A percentile compares a stretch with the other conserved stretches of the same genome.
Conservation (phyloP, 2,888 invertebrate species). For the Synergus japonicus region DNA sequence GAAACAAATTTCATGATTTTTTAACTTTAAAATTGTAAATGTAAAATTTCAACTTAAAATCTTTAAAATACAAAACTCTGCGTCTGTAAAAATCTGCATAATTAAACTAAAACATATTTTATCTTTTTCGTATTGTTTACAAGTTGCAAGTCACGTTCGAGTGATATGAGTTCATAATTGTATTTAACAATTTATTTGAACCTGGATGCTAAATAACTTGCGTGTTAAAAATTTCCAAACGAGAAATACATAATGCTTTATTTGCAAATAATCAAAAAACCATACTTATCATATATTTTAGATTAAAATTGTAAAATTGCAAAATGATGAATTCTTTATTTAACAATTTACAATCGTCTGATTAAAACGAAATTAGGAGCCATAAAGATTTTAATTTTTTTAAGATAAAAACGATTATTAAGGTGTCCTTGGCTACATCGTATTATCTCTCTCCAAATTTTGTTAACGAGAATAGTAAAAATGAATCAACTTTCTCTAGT, state of each 20-base stretch:
- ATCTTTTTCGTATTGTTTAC: no score
- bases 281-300: no score
- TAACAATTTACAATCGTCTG: not conserved
- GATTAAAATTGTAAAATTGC: not conserved
- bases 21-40: not conserved
- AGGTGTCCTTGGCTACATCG: no score
- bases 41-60: not conserved
- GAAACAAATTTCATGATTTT: constrained; percentile 42
- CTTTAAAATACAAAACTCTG: not conserved
- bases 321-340: not conserved
- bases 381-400: not conserved
- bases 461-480: not conserved
- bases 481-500: not conserved
- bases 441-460: no score
- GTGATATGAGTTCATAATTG: no score
- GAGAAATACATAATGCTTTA: no score
- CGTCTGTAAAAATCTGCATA: not conserved
- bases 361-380: not conserved
- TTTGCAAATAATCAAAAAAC: no score
- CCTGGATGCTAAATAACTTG: no score
- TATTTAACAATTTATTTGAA: no score
- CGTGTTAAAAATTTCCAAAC: no score
- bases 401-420: not conserved
- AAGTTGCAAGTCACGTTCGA: not conserved
- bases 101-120: no score